phyloP scores from a whole-genome alignment of 2,113 vertebrate species.

The Ciconia stormi region DNA sequence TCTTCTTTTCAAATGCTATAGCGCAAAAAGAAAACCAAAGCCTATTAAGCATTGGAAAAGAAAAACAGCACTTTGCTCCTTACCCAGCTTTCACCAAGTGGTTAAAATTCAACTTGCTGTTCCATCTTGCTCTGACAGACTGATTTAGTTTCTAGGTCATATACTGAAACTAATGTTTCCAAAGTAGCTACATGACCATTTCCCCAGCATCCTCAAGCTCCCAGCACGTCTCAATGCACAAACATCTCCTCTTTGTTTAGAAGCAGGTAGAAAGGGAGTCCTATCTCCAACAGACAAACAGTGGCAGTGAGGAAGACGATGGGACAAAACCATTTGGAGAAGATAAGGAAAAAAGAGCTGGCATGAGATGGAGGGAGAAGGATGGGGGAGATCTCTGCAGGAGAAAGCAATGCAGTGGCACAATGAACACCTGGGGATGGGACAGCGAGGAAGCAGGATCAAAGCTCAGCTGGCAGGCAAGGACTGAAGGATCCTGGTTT shows the following conservation, averaged over 20 bases:
- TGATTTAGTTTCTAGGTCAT: neutral
- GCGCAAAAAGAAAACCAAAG: neutral
- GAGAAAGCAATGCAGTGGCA: neutral
- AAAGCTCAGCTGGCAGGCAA: neutral
- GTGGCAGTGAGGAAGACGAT: neutral
- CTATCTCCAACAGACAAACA: neutral
- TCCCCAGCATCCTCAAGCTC: neutral
- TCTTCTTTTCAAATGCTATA: neutral
- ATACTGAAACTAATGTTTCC: neutral
- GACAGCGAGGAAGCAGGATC: neutral
- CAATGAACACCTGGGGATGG: neutral
- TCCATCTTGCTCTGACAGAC: neutral
- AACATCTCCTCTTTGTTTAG: neutral
- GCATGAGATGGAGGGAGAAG: neutral
- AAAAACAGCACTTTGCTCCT: neutral
- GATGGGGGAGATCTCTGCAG: neutral
- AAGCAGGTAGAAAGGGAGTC: neutral
- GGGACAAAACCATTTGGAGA: neutral
- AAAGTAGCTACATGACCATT: neutral
- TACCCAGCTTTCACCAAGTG: neutral
- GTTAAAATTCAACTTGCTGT: neutral
- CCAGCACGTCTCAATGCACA: neutral
- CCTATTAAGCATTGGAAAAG: neutral
- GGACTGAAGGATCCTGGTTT: neutral
- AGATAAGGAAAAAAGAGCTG: neutral